Evolutionary conservation across 2,888 invertebrate genomes (phyloP).

Genomic region (Hipparchia sbordonii): DNA sequence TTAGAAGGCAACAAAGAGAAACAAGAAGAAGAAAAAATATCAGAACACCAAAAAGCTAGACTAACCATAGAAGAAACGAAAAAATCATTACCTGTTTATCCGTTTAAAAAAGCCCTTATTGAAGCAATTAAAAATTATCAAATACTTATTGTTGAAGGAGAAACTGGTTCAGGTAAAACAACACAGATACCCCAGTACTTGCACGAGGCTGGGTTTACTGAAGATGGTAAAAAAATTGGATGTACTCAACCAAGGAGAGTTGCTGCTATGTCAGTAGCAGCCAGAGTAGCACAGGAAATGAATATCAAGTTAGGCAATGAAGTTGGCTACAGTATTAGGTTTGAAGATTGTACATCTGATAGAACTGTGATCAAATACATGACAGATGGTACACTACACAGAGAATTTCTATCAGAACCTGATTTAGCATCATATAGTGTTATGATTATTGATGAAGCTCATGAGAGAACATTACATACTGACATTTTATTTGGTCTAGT

Average conservation of each 20-base stretch:
- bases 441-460: conserved; percentile 99
- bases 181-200: conserved; percentile 99
- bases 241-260: conserved; percentile 99
- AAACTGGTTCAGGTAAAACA: conserved; percentile 99
- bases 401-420: conserved; percentile 98
- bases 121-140: conserved; percentile 95
- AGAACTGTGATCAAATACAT: conserved; percentile 98
- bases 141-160: conserved; percentile 97
- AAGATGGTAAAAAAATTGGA: conserved; percentile 94
- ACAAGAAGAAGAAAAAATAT: conserved; percentile 85
- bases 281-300: conserved; percentile 99
- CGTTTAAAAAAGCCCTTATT: conserved; percentile 94
- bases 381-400: conserved; percentile 99
- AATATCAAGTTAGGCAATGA: conserved; percentile 96
- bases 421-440: conserved; percentile 98
- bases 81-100: conserved; percentile 95
- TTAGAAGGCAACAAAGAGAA: conserved; percentile 87
- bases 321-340: conserved; percentile 95
- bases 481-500: conserved; percentile 99
- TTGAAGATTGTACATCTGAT: conserved; percentile 99
- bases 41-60: conserved; percentile 85
- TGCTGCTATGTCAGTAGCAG: conserved; percentile 99
- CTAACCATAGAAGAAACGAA: conserved; percentile 95
- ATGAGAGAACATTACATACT: conserved; percentile 98
- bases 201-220: conserved; percentile 95